Base-by-base conservation (phyloP, 2,888 invertebrate species). In the Atethmia centrago region DNA sequence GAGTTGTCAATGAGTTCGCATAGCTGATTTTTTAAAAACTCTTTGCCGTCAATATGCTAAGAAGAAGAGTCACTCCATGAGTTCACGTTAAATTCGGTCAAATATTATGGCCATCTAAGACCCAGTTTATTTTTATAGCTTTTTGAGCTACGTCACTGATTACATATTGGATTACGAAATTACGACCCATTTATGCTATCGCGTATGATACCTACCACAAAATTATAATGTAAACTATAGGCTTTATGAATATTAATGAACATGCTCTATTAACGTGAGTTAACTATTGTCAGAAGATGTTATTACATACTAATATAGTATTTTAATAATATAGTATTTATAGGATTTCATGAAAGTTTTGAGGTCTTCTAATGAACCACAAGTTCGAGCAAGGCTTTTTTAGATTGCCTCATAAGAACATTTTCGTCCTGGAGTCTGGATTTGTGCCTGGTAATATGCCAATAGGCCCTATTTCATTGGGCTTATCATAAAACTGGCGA, bases 241-340 rank as follows among this genome's bases (percentile, higher is more conserved):
- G 47, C n/a, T 59, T 28, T 45, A 75, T 47, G 58, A 51, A 70
- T 75, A 69, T 59, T 51, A 51, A 70, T 77, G 14, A 70, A 45
- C 42, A 28, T 14, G 21, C 7, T 55, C 28, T 21, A 55, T 55
- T 77, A 69, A 36, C n/a, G n/a, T 14, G 42, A 58, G 42, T 68
- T 68, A n/a, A 16, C n/a, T 5, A n/a, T 45, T 14, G 55, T 45
- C 2, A 12, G 8, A 28, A 45, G 28, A 56, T 14, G 63, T 63
- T 36, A 28, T 71, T 31, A 47, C 45, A 36, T 70, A 55, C 12
- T 70, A 28, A 1, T 16, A 1, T 28, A 40, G 36, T 56, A 56
- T 58, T 36, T 21, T n/a, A 55, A 16, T 70, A 28, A 1, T 16
- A 1, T 28, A 40, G 36, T 56, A 56, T 58, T 36, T 21, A 36